Percentiles rank a stretch among this genome's conserved stretches.
phyloP scores from a whole-genome alignment of 2,888 invertebrate species.

The Tuta absoluta region DNA sequence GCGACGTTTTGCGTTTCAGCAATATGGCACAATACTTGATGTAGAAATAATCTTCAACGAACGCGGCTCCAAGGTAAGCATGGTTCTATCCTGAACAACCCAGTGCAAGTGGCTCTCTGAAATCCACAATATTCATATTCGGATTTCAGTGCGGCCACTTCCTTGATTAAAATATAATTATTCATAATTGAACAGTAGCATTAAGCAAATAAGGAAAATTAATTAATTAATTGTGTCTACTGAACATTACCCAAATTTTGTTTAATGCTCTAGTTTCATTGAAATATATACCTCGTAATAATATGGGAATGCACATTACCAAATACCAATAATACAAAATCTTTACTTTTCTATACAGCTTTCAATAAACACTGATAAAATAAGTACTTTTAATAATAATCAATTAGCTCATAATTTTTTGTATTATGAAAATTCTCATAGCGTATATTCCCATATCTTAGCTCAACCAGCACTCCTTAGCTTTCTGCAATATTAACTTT shows the following conservation, averaged over 20 bases:
- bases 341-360: not conserved
- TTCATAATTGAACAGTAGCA: constrained; percentile 7
- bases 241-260: not conserved
- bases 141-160: constrained; percentile 64
- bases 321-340: not conserved
- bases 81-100: constrained; percentile 38
- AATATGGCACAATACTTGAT: constrained; percentile 99
- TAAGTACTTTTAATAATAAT: not conserved
- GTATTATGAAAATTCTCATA: not conserved
- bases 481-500: constrained; percentile 36
- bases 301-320: constrained; percentile 35
- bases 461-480: constrained; percentile 44
- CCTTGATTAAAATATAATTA: constrained; percentile 22
- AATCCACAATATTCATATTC: constrained; percentile 44
- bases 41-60: constrained; percentile 99
- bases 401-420: not conserved
- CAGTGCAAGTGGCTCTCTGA: constrained; percentile 62
- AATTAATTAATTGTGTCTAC: not conserved
- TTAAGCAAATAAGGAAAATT: constrained; percentile 21
- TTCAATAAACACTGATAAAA: not conserved
- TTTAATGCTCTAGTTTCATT: constrained; percentile 10
- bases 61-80: constrained; percentile 99
- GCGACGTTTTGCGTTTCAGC: constrained; percentile 86
- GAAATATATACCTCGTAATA: constrained; percentile 28
- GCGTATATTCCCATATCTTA: constrained; percentile 19